Evolutionary conservation across 2,797 vertebrate species (phyloP).

Genomic region (Enteromius treurensis): DNA sequence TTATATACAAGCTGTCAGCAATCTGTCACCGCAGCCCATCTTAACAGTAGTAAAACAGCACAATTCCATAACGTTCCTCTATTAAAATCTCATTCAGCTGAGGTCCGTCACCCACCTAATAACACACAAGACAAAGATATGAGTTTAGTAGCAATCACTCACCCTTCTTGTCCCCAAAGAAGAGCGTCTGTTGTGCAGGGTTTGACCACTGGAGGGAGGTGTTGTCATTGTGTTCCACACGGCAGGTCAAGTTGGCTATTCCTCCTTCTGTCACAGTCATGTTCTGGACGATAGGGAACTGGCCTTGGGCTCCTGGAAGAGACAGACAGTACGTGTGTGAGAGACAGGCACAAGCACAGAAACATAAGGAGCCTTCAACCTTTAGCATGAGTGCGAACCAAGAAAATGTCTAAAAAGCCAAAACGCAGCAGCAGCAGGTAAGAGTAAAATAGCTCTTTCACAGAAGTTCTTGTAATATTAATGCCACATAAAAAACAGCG

Average conservation of each 20-base stretch:
- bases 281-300: conserved; percentile 95
- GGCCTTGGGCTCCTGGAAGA: conserved; percentile 85
- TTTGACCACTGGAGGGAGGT: conserved; percentile 99
- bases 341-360: conserved; percentile 18
- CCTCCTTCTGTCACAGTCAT: conserved; percentile 94
- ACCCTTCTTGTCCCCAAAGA: conserved; percentile 99
- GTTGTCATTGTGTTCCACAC: conserved; percentile 99
- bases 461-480: conserved; percentile 8
- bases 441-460: neutral
- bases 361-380: conserved; percentile 39
- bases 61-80: conserved; percentile 1
- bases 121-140: conserved; percentile 19
- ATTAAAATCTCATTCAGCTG: conserved; percentile 21
- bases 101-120: neutral
- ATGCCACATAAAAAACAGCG: neutral
- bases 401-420: neutral
- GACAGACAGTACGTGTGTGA: conserved; percentile 17
- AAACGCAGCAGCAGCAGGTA: neutral
- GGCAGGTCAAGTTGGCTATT: conserved; percentile 95
- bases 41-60: neutral
- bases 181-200: conserved; percentile 98
- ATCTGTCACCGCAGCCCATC: neutral
- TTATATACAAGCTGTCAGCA: neutral
- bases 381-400: neutral
- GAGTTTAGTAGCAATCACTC: conserved; percentile 45